phyloP scores from a whole-genome alignment of 2,113 vertebrate genomes.

The Centrocercus urophasianus region DNA sequence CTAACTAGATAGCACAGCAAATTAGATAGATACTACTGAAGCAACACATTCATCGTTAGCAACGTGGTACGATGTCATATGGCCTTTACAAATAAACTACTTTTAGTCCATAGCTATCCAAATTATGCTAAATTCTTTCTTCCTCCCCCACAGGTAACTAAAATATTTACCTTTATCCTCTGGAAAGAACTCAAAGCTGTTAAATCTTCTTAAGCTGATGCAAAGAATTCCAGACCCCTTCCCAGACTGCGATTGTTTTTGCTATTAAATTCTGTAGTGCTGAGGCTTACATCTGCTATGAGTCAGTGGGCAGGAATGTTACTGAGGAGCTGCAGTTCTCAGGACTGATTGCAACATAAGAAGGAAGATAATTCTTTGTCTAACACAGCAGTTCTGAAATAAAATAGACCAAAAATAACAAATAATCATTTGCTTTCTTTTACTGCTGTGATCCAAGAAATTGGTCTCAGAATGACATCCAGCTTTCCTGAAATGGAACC shows the following conservation, averaged over 20 bases:
- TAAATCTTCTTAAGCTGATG: slow-evolving; percentile 46
- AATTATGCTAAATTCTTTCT: not conserved
- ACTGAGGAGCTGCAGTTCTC: slow-evolving; percentile 44
- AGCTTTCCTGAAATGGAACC: not conserved
- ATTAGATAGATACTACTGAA: not conserved
- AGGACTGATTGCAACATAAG: slow-evolving; percentile 46
- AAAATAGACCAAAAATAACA: slow-evolving; percentile 7
- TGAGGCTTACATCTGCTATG: slow-evolving; percentile 63
- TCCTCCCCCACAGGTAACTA: not conserved
- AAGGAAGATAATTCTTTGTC: not conserved
- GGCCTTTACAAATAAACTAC: not conserved
- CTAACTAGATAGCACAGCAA: not conserved
- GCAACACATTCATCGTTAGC: not conserved
- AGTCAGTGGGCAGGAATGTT: slow-evolving; percentile 74
- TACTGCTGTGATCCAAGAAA: slow-evolving; percentile 3
- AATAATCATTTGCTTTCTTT: not conserved
- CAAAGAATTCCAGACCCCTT: slow-evolving; percentile 55
- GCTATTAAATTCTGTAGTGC: slow-evolving; percentile 47
- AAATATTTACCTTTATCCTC: slow-evolving; percentile 68
- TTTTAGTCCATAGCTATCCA: not conserved
- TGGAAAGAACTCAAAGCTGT: slow-evolving; percentile 34
- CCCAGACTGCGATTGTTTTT: slow-evolving; percentile 52
- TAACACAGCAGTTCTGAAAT: slow-evolving; percentile 18
- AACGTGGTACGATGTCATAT: not conserved
- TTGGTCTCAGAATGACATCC: not conserved